phyloP scores from a whole-genome alignment of 2,113 vertebrate genomes.

The Odobenus rosmarus region DNA sequence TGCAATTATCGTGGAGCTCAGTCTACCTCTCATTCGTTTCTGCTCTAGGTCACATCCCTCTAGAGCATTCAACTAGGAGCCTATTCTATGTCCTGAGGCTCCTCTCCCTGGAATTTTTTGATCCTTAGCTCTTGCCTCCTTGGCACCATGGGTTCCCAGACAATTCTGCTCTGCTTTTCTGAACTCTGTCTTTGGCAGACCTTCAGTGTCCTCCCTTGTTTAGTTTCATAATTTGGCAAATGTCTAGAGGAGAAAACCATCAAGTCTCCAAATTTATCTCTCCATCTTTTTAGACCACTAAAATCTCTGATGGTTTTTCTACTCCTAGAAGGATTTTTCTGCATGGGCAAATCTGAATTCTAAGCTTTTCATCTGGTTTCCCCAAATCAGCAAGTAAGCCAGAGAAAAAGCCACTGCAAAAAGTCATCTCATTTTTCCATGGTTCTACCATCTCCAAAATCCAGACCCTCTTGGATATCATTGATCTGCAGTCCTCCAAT shows the following conservation, averaged over 20 bases:
- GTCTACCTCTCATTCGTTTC: not conserved
- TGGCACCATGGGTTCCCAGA: not conserved
- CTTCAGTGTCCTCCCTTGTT: not conserved
- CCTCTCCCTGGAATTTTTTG: not conserved
- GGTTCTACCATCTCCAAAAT: not conserved
- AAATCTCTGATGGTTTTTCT: not conserved
- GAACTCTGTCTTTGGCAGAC: not conserved
- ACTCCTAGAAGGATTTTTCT: not conserved
- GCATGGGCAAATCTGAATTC: not conserved
- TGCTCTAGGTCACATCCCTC: not conserved
- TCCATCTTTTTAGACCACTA: not conserved
- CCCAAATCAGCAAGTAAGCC: not conserved
- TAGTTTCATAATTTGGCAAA: not conserved
- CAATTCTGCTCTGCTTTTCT: not conserved
- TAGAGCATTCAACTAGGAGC: not conserved
- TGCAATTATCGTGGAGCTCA: not conserved
- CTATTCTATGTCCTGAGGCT: too few species aligned
- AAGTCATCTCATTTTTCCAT: not conserved
- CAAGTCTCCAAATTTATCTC: not conserved
- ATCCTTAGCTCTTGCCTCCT: not conserved
- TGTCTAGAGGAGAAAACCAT: not conserved
- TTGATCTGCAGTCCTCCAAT: not conserved
- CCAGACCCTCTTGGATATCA: not conserved
- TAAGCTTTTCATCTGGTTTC: not conserved
- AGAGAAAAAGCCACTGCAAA: not conserved